Base-by-base conservation (phyloP, 2,888 invertebrate species). In the Microplitis deprimator region DNA sequence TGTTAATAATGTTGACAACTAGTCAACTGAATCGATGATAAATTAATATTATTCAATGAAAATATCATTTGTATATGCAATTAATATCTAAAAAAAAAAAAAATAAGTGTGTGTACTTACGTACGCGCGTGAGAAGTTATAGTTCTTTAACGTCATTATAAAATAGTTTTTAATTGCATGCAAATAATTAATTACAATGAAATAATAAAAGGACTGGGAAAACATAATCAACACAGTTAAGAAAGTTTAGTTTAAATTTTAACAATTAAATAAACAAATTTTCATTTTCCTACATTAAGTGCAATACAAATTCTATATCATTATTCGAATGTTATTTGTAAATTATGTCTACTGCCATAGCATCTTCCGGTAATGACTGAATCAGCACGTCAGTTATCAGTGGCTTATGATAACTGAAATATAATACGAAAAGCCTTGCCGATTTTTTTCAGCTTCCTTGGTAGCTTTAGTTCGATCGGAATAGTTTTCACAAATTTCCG, bases 331-430 rank as follows among this genome's bases (percentile, higher is more conserved):
- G 20, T 6, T 65, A 17, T 65, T 65, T 65, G n/a, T 65, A 65
- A 65, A 65, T 65, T 17, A 65, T 65, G 29, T 65, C 65, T 7
- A 20, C 0, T 65, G 20, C 65, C 17, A 65, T 20, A 65, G 65
- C 5, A 65, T 65, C 65, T 65, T 65, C 29, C 65, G 20, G 65
- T 65, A 17, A 65, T 65, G 65, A 17, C 7, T 65, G 65, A 65
- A 29, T 65, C 20, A 7, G 17, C 5, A 65, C 65, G 5, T 65
- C 65, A 65, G 65, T 65, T 65, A 65, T 65, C 65, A 65, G 65
- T 65, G 29, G 65, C 8, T 65, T 65, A 17, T 65, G 65, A 17
- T 65, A 65, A 65, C 8, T 50, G 1, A 50, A 50, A 50, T 50
- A 50, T 50, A 10, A 50, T 8, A 41, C 8, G 41, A 41, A 41